Conservation (phyloP, 2,113 vertebrate genomes). For the Dromiciops gliroides region DNA sequence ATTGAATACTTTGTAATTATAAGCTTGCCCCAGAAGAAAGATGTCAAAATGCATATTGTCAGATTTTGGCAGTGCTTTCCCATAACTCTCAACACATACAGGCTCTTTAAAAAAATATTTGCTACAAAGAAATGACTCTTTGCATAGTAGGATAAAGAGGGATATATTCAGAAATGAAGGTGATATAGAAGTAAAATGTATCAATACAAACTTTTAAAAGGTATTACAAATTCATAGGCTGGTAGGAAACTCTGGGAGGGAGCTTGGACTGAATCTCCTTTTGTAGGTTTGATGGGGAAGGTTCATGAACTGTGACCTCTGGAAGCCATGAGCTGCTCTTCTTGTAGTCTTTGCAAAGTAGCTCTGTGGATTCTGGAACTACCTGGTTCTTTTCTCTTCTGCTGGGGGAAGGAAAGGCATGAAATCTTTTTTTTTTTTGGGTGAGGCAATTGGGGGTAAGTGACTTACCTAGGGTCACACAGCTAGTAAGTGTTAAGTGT, state of each 20-base stretch:
- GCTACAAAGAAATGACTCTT: neutral
- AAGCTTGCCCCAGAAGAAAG: neutral
- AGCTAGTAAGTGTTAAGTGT: no score
- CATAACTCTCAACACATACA: neutral
- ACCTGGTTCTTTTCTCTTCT: no score
- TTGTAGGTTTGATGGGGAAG: neutral
- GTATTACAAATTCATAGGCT: neutral
- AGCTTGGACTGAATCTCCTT: neutral
- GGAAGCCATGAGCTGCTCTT: neutral
- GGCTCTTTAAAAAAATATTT: neutral
- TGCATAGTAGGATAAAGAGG: neutral
- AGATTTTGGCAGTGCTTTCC: neutral
- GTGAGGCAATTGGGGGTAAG: no score
- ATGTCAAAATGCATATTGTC: neutral
- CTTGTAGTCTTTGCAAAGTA: neutral
- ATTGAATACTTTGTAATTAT: neutral
- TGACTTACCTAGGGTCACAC: no score
- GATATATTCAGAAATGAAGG: neutral
- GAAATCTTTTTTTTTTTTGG: no score
- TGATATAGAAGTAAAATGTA: neutral
- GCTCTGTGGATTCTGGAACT: neutral
- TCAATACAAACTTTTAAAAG: neutral
- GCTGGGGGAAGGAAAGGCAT: neutral
- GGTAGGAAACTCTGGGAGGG: neutral
- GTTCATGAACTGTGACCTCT: neutral